Base-by-base conservation (phyloP, 2,888 invertebrate genomes). In the Gandaritis pyraliata region DNA sequence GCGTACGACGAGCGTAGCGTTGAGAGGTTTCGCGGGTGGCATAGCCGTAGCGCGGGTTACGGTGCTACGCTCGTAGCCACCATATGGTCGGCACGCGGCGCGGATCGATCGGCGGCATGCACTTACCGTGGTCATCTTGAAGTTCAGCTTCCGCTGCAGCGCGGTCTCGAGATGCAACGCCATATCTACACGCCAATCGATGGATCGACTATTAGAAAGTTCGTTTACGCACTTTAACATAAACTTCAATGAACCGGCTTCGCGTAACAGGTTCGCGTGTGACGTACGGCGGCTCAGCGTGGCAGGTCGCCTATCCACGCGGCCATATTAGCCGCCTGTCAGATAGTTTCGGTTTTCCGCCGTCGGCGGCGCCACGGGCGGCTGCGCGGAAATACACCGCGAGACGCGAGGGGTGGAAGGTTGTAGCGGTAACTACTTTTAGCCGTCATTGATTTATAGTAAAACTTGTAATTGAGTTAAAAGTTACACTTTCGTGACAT, bases 41-140 rank as follows among this genome's bases (percentile, higher is more conserved):
- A 72, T 73, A 75, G n/a, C 38, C 76, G 80, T 82, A 81, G 77
- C 73, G 72, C 70, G 61, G 66, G 81, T 81, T 86, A 83, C 86
- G 84, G 45, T 45, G 63, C 63, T 58, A 58, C 66, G 73, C 62
- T 76, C 82, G 83, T 83, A 83, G 85, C 80, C 73, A 87, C 82
- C 92, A 92, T 90, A 90, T 90, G 92, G 88, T 90, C 69, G 80
- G 82, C 89, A 89, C 85, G 89, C 81, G 88, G 71, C 71, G 56
- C 65, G 82, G 88, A 90, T 91, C 90, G 91, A 90, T 91, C 82
- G 78, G 80, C 82, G 78, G 81, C 80, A 82, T 90, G 89, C 90
- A 92, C 92, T 91, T 82, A 92, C 92, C 92, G 90, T 88, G 83
- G 86, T 90, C 89, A 92, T 88, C 86, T 91, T 91, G 90, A 90